These are phyloP conservation scores for Hemithea aestivaria DNA, from an alignment of 2,888 invertebrate genomes.

Conservation along the genomic window DNA sequence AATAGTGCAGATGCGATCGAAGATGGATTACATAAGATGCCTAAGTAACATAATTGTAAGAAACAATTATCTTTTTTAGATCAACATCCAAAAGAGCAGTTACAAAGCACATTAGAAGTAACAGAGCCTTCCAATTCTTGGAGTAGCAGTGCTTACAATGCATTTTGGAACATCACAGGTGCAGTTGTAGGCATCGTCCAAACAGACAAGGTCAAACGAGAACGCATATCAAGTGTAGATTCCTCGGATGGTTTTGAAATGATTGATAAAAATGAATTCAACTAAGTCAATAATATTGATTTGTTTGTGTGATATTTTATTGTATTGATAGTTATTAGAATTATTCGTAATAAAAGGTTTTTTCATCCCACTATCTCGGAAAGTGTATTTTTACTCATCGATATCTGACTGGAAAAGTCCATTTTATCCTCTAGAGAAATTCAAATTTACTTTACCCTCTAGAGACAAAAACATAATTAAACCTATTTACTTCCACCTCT, in stretches of 20 bases:
- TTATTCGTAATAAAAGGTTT: slow-evolving; percentile 27
- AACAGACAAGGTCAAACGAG: slow-evolving; percentile 46
- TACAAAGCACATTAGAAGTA: slow-evolving; percentile 55
- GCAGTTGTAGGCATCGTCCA: slow-evolving; percentile 59
- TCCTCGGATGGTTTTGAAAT: slow-evolving; percentile 75
- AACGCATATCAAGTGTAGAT: slow-evolving; percentile 58
- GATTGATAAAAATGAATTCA: slow-evolving; percentile 64
- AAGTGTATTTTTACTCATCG: no score
- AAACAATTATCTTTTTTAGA: slow-evolving; percentile 39
- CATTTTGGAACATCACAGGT: slow-evolving; percentile 58
- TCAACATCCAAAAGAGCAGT: slow-evolving; percentile 50
- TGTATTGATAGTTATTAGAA: slow-evolving; percentile 17
- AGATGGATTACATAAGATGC: no score
- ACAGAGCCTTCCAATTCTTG: slow-evolving; percentile 50
- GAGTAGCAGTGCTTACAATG: slow-evolving; percentile 60
- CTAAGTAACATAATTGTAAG: no score
- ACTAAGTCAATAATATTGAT: slow-evolving; percentile 34
- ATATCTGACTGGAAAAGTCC: no score
- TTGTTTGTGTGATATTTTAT: slow-evolving; percentile 17
- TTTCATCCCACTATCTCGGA: no score
- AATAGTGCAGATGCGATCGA: no score
- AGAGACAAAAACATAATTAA: no score
- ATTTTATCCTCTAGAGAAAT: no score
- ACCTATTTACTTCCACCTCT: no score
- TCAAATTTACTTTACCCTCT: no score